Conservation (phyloP, 2,888 invertebrate genomes). For the Dryomyza anilis region DNA sequence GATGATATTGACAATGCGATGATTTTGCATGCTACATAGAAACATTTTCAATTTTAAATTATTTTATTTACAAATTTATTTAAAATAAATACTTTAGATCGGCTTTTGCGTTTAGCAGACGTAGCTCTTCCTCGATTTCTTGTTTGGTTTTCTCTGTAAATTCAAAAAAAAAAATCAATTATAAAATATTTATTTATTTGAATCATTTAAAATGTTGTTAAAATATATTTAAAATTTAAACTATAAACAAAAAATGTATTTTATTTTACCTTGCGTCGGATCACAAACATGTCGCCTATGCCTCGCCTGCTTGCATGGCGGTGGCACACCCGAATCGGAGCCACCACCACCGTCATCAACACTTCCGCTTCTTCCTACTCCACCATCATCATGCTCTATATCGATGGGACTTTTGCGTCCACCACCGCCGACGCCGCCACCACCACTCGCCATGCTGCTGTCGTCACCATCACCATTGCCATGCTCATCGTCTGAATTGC, state of each 20-base stretch:
- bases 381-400: conserved; percentile 61
- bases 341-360: conserved; percentile 61
- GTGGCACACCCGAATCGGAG: conserved; percentile 62
- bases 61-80: neutral
- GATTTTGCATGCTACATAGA: conserved; percentile 48
- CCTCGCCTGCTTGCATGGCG: conserved; percentile 64
- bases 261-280: conserved; percentile 48
- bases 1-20: conserved; percentile 57
- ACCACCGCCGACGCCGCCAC: too few relatives aligned
- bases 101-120: conserved; percentile 43
- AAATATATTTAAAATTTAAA: neutral
- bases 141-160: conserved; percentile 46
- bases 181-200: neutral
- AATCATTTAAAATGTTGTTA: neutral
- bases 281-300: conserved; percentile 58
- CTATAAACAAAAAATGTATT: too few relatives aligned
- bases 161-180: neutral
- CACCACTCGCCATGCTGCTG: conserved; percentile 66
- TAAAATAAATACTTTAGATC: conserved; percentile 46
- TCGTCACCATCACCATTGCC: conserved; percentile 61
- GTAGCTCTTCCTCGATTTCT: conserved; percentile 45
- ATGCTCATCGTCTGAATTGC: conserved; percentile 79
- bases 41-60: neutral
- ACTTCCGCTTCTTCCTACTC: conserved; percentile 59
- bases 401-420: conserved; percentile 61